Evolutionary conservation across 2,113 vertebrate genomes (phyloP).

Genomic region (Dicerorhinus sumatrensis): DNA sequence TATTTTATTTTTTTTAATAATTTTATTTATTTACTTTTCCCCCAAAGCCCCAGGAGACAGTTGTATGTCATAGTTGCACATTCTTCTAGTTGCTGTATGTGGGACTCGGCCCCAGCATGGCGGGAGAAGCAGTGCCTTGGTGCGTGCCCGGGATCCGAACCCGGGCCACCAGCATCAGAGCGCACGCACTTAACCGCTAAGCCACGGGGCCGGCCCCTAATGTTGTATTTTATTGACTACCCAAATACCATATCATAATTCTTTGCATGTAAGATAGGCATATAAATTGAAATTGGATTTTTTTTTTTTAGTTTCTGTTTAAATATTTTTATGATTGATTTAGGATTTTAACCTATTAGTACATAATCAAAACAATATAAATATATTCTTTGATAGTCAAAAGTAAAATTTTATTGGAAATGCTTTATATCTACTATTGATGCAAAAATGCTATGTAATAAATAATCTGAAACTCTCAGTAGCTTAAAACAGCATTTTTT

Average conservation of each 20-base stretch:
- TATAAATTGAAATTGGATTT: constrained; percentile 1
- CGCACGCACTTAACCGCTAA: no score
- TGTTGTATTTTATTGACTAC: background rate
- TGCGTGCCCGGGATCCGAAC: no score
- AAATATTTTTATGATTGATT: constrained; percentile 30
- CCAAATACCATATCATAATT: background rate
- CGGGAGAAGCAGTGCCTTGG: no score
- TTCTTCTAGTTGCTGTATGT: no score
- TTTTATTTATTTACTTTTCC: no score
- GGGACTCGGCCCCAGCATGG: no score
- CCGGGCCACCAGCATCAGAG: no score
- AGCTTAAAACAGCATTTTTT: background rate
- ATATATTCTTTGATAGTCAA: constrained; percentile 29
- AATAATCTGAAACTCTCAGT: background rate
- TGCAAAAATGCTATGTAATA: background rate
- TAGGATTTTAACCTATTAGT: background rate
- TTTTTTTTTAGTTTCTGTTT: constrained; percentile 19
- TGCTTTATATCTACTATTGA: background rate
- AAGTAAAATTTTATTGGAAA: constrained; percentile 44
- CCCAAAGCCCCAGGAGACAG: no score
- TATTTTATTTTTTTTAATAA: no score
- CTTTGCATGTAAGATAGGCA: background rate
- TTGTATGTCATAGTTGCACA: no score
- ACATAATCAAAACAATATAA: background rate
- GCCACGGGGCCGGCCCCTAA: background rate